Conservation (phyloP, 1,140 invertebrate species). For the Ips nitidus region DNA sequence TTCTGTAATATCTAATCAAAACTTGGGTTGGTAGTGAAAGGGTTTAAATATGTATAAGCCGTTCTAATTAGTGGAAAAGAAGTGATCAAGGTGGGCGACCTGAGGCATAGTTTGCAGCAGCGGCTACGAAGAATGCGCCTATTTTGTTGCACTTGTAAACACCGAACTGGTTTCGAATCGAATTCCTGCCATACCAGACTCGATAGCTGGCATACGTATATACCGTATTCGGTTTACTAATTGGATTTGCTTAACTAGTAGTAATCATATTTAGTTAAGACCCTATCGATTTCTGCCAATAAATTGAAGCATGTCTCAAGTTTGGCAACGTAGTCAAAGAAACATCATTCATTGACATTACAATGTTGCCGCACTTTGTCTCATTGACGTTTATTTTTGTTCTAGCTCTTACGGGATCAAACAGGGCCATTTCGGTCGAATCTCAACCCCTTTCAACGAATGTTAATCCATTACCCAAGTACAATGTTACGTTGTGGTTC, state of each 20-base stretch:
- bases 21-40: too few species aligned
- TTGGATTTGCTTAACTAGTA: too few species aligned
- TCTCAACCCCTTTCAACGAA: slow-evolving; percentile 15
- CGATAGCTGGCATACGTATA: not conserved
- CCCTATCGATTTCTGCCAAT: too few species aligned
- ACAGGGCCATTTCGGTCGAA: slow-evolving; percentile 19
- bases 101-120: not conserved
- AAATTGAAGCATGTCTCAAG: too few species aligned
- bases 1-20: too few species aligned
- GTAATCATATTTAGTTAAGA: too few species aligned
- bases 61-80: too few species aligned
- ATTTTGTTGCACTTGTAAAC: slow-evolving; percentile 21
- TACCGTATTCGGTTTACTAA: too few species aligned
- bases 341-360: not conserved
- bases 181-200: slow-evolving; percentile 15
- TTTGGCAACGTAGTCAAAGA: not conserved
- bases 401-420: slow-evolving; percentile 24
- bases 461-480: not conserved
- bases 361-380: not conserved
- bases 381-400: not conserved
- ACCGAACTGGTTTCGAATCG: slow-evolving; percentile 12
- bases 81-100: too few species aligned
- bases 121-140: slow-evolving; percentile 6
- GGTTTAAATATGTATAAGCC: too few species aligned
- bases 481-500: slow-evolving; percentile 27